Percentiles rank a stretch among this genome's conserved stretches.
Evolutionary conservation across 2,888 invertebrate species (phyloP).

Genomic region (Rotaria macrura): DNA sequence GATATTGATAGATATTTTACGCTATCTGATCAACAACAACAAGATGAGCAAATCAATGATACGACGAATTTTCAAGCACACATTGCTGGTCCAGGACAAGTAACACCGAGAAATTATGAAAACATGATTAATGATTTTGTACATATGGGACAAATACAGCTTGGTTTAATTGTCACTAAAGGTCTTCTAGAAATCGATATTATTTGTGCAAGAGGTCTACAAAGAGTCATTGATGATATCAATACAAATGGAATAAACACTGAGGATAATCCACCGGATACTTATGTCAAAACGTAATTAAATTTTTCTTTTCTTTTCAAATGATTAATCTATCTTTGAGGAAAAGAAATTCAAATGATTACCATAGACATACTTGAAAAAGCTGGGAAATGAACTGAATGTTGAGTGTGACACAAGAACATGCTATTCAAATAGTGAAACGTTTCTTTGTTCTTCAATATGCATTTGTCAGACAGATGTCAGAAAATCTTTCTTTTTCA

Average conservation of each 20-base stretch:
- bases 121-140: constrained; percentile 36
- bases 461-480: too few relatives aligned
- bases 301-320: neutral
- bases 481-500: too few relatives aligned
- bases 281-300: constrained; percentile 77
- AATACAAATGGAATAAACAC: neutral
- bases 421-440: too few relatives aligned
- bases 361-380: too few relatives aligned
- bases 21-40: neutral
- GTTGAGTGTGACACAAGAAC: too few relatives aligned
- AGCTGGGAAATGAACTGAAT: too few relatives aligned
- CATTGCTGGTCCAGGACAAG: constrained; percentile 43
- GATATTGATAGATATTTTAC: constrained; percentile 31
- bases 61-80: constrained; percentile 40
- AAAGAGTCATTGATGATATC: constrained; percentile 25
- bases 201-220: constrained; percentile 62
- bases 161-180: constrained; percentile 77
- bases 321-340: too few relatives aligned
- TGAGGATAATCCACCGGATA: constrained; percentile 57
- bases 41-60: neutral
- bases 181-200: constrained; percentile 81
- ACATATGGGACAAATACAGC: constrained; percentile 62
- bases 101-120: constrained; percentile 41
- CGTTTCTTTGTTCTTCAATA: too few relatives aligned
- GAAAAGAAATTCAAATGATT: too few relatives aligned